Evolutionary conservation across 2,888 invertebrate genomes (phyloP), one percentile per base, ranked within the genome.

Genomic region (Notodonta ziczac): DNA sequence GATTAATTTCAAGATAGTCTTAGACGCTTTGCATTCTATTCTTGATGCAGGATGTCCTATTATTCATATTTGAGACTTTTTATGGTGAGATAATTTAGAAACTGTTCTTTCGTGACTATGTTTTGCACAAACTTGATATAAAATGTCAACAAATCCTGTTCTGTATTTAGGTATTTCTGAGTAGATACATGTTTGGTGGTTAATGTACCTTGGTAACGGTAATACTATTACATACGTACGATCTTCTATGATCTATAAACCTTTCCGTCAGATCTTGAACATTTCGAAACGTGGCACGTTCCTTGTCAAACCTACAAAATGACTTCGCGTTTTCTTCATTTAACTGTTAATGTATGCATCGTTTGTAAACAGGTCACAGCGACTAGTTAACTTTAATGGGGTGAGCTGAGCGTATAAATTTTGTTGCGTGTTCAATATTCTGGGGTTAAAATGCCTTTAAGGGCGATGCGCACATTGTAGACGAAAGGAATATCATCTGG

Each of bases 281-380:
- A 24, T 24, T 2, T 24, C 24, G 1, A 24, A 24, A 24, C 24
- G 24, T 24, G 24, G 24, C 24, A 24, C 24, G 24, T 24, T 42
- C 12, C 10, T 12, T 10, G 9, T 9, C 9, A 4, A 59, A 60
- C 10, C 16, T 50, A 54, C 39, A 4, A 54, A 68, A 63, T 70
- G 32, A 46, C 50, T 60, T 42, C 35, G n/a, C 14, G 61, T 50
- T 56, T 54, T 4, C 32, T 14, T 56, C 6, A 54, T 58, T 58
- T 48, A 54, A 42, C 56, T 58, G 35, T 60, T 72, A 67, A 77
- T 74, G 67, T 61, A 72, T 70, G 60, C 57, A 57, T 56, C 60
- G 59, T 65, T 66, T 57, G 67, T 77, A 77, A 75, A 64, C 69
- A 67, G 68, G 62, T n/a, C 55, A 62, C 54, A 24, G 16, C 57